Conservation (phyloP, 1,140 invertebrate species). For the Drosophila grimshawi region DNA sequence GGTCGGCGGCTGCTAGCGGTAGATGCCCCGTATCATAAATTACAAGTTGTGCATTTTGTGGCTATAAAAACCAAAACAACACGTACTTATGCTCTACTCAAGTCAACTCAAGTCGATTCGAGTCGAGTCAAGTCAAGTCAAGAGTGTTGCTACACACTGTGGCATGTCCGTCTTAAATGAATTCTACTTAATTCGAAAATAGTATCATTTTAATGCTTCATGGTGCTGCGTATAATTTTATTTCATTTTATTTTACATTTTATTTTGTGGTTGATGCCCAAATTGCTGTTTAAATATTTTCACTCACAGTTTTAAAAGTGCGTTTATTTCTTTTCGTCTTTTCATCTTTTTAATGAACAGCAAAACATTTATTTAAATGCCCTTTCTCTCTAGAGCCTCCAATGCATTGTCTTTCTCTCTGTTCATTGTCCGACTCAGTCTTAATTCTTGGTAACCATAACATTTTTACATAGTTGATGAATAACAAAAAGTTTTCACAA, state of each 20-base stretch:
- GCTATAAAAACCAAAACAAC: conserved; percentile 1
- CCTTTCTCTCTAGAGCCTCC: neutral
- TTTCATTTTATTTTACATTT: neutral
- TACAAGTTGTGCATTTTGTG: conserved; percentile 48
- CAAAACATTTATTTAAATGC: too few relatives aligned
- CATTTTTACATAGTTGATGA: neutral
- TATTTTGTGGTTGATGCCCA: too few relatives aligned
- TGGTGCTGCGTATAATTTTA: neutral
- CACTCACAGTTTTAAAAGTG: too few relatives aligned
- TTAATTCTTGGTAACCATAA: neutral
- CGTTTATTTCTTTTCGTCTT: too few relatives aligned
- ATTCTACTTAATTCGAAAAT: neutral
- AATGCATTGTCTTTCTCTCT: neutral
- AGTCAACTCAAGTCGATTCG: too few relatives aligned
- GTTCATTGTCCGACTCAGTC: too few relatives aligned
- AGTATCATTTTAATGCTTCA: neutral
- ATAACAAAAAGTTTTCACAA: neutral
- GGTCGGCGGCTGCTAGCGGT: neutral
- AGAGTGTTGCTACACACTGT: conserved; percentile 1
- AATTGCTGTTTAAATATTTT: too few relatives aligned
- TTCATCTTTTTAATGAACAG: too few relatives aligned
- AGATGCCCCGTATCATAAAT: conserved; percentile 61
- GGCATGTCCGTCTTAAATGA: neutral
- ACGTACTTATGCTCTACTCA: neutral
- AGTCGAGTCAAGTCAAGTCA: neutral